A percentile compares a stretch with the other conserved stretches of the same genome.
phyloP scores from a whole-genome alignment of 2,797 vertebrate genomes.

The Sarcophilus harrisii region DNA sequence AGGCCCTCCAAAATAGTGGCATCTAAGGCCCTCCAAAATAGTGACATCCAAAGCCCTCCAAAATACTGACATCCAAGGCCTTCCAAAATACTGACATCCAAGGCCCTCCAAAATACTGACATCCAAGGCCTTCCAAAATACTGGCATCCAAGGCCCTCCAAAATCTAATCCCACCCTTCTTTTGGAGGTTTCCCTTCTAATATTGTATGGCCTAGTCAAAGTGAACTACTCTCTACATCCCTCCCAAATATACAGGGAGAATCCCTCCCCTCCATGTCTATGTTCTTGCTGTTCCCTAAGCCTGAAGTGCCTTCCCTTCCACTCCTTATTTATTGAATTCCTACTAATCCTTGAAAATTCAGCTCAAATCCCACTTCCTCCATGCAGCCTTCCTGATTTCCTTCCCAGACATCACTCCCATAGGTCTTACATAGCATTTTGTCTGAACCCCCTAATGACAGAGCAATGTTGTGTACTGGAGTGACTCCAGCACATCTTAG shows the following conservation, averaged over 20 bases:
- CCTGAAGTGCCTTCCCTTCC: neutral
- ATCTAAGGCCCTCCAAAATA: neutral
- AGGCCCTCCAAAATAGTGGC: no score
- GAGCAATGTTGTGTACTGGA: neutral
- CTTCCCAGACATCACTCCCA: neutral
- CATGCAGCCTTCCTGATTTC: neutral
- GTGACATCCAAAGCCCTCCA: no score
- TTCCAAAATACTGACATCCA: neutral
- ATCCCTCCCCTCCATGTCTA: neutral
- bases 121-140: no score
- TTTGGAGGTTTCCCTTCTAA: neutral
- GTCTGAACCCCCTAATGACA: neutral
- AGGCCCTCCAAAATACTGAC: no score
- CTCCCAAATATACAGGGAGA: neutral
- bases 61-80: no score
- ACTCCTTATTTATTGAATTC: neutral
- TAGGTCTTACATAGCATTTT: neutral
- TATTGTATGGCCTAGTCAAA: neutral
- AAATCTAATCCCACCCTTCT: neutral
- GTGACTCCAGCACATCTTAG: neutral
- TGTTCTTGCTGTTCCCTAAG: neutral
- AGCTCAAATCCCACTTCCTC: neutral
- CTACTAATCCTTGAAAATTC: neutral
- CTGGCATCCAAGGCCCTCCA: neutral
- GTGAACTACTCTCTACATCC: neutral